Evolutionary conservation across 2,797 vertebrate species (phyloP), one percentile per base, ranked within the genome.

Genomic region (Coregonus ussuriensis): DNA sequence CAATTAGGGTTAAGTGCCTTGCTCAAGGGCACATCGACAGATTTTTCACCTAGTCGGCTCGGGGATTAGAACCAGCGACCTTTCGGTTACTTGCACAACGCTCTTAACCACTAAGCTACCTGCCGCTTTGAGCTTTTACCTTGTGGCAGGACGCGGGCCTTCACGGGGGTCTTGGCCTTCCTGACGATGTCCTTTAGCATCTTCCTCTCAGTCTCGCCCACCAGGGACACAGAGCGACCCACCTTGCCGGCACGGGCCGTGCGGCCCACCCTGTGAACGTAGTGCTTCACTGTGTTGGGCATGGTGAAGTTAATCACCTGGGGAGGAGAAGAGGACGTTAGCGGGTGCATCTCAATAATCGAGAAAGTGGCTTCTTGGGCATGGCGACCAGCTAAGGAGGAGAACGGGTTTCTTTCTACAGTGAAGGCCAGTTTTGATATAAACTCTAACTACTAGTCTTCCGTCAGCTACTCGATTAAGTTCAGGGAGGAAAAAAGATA

Each of bases 261-360:
- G 0, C 98, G 94, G 0, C 98, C 98, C 5, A 99, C 98, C 0
- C 98, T 94, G 85, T 99, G 98, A 29, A 99, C 98, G 0, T 99
- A 99, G 83, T 99, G 98, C 83, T 99, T 99, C 66, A 92, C 79
- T 0, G 98, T 99, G 79, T 96, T 97, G 1, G 98, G 98, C 98
- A 99, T 99, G 0, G 98, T 99, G 90, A 99, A 98, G 91, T 99
- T 99, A 75, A 99, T 98, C 1, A 99, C 98, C 98, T 99, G 74
- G 41, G 11, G 0, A 47, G 62, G 37, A 41, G 56, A 4, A 1
- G 1, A 3, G 7, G 25, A 51, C 65, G 3, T 7, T 3, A 4
- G 16, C 0, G 4, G 41, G 62, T n/a, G 25, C n/a, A 18, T 21
- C 7, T 21, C 18, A 21, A 62, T 62, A 25, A 21, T 21, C 21